Evolutionary conservation across 2,797 vertebrate genomes (phyloP).

Genomic region (Pseudopleuronectes americanus): DNA sequence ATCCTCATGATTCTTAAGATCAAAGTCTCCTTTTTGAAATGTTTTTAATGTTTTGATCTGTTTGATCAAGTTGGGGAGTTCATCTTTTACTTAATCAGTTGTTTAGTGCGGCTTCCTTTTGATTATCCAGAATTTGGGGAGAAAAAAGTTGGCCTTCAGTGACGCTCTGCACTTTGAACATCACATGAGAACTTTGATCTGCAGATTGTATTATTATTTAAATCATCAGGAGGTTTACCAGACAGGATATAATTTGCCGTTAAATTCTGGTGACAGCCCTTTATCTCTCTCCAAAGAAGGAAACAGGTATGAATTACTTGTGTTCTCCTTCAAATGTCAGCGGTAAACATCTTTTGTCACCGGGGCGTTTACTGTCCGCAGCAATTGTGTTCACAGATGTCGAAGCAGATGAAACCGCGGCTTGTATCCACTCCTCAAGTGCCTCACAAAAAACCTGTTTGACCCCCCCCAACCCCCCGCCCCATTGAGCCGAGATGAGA

Average conservation of each 20-base stretch:
- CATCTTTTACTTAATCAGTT: slow-evolving; percentile 34
- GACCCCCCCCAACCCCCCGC: neutral
- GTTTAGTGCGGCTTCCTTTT: slow-evolving; percentile 21
- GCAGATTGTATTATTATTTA: slow-evolving; percentile 3
- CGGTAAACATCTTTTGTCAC: slow-evolving; percentile 36
- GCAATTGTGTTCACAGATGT: slow-evolving; percentile 41
- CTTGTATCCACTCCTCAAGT: slow-evolving; percentile 24
- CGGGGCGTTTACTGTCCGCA: slow-evolving; percentile 30
- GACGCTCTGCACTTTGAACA: slow-evolving; percentile 35
- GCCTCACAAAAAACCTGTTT: slow-evolving; percentile 17
- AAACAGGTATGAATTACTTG: slow-evolving; percentile 10
- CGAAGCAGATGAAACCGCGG: slow-evolving; percentile 30
- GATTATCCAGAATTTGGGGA: slow-evolving; percentile 1
- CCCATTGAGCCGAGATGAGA: slow-evolving; percentile 34
- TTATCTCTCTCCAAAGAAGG: slow-evolving; percentile 10
- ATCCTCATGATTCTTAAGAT: slow-evolving; percentile 37
- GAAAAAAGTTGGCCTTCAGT: slow-evolving; percentile 18
- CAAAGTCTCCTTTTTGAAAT: slow-evolving; percentile 37
- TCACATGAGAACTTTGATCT: slow-evolving; percentile 5
- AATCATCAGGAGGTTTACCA: slow-evolving; percentile 10
- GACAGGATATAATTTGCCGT: neutral
- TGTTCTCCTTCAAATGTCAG: slow-evolving; percentile 55
- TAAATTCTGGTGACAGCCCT: slow-evolving; percentile 11
- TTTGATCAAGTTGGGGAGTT: slow-evolving; percentile 22
- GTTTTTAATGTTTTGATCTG: slow-evolving; percentile 30